Evolutionary conservation across 1,140 invertebrate species (phyloP).

Genomic region (Drosophila busckii): DNA sequence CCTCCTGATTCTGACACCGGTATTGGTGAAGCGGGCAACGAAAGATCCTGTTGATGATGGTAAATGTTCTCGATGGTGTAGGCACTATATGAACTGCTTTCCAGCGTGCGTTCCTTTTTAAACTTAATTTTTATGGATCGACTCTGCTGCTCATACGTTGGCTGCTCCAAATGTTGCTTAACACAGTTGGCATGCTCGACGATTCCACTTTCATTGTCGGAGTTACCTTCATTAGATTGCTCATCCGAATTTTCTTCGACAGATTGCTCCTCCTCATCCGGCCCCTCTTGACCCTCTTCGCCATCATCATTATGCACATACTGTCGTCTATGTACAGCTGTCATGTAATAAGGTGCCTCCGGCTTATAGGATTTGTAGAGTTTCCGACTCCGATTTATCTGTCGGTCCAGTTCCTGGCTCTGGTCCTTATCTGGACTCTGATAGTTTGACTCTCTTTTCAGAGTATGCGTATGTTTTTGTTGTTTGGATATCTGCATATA

Average conservation of each 20-base stretch:
- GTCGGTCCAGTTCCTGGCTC: no score
- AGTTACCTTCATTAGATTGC: constrained; percentile 28
- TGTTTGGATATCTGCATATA: neutral
- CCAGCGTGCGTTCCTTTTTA: constrained; percentile 59
- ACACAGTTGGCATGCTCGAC: constrained; percentile 9
- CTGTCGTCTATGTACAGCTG: constrained; percentile 43
- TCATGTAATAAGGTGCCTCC: constrained; percentile 55
- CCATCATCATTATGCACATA: constrained; percentile 36
- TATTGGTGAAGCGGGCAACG: constrained; percentile 13
- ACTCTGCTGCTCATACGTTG: constrained; percentile 61
- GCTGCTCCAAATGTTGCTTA: constrained; percentile 54
- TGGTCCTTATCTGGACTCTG: constrained; percentile 7
- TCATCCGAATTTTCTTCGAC: constrained; percentile 17
- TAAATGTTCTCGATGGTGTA: constrained; percentile 71
- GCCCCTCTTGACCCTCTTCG: constrained; percentile 19
- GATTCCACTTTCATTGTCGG: constrained; percentile 29
- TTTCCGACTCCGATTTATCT: no score
- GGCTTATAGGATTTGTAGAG: constrained; percentile 45
- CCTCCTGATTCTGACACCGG: constrained; percentile 12
- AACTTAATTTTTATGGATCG: constrained; percentile 76
- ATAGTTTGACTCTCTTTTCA: constrained; percentile 6
- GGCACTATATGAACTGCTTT: constrained; percentile 68
- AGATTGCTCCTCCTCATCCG: constrained; percentile 20
- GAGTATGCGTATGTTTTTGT: neutral
- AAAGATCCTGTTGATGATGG: constrained; percentile 49